phyloP scores from a whole-genome alignment of 2,888 invertebrate genomes.

The Pegoplata infirma region DNA sequence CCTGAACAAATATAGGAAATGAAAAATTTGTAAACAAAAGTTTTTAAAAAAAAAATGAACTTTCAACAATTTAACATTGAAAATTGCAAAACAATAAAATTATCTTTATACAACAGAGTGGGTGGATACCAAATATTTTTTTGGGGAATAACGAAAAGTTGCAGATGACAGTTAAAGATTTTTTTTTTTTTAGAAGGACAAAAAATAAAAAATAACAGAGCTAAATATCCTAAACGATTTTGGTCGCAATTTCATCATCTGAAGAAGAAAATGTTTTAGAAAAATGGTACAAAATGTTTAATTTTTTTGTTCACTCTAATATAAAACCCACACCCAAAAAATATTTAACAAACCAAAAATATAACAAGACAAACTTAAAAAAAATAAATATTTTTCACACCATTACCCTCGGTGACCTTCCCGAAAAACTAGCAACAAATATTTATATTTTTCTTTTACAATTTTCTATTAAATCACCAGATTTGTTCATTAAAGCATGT shows the following conservation, averaged over 20 bases:
- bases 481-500: constrained; percentile 15
- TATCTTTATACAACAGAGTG: constrained; percentile 12
- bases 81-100: constrained; percentile 18
- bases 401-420: constrained; percentile 47
- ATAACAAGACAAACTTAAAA: not conserved
- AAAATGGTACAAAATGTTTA: too few species aligned
- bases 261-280: too few species aligned
- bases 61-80: constrained; percentile 10
- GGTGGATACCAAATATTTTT: too few species aligned
- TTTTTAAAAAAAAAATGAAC: not conserved
- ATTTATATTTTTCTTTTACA: not conserved
- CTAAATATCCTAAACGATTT: too few species aligned
- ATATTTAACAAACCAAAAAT: not conserved
- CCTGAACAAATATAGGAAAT: constrained; percentile 51
- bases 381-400: constrained; percentile 38
- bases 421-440: constrained; percentile 15
- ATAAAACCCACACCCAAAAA: not conserved
- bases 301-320: too few species aligned
- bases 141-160: too few species aligned
- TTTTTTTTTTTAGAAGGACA: too few species aligned
- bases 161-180: too few species aligned
- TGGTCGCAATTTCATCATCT: too few species aligned
- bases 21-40: constrained; percentile 4
- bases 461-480: constrained; percentile 31
- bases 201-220: too few species aligned